Evolutionary conservation across 2,797 vertebrate genomes (phyloP).

Genomic region (Coilia nasus): DNA sequence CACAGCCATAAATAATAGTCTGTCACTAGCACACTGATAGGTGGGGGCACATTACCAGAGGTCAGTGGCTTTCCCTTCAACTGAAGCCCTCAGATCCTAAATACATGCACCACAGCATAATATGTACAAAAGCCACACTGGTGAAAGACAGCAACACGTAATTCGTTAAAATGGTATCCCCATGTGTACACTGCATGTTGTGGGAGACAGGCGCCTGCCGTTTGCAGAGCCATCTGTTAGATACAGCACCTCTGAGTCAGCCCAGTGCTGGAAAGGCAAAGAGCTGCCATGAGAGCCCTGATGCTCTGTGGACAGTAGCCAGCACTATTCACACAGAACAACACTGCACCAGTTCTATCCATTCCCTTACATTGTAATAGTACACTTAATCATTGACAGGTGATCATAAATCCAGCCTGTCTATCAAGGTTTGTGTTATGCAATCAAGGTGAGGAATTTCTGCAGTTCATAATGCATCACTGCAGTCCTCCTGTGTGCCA

Average conservation of each 20-base stretch:
- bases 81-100: neutral
- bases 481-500: neutral
- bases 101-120: neutral
- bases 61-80: neutral
- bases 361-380: neutral
- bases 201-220: neutral
- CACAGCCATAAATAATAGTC: neutral
- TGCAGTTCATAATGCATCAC: neutral
- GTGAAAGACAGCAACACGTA: conserved; percentile 31
- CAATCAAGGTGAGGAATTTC: neutral
- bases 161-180: neutral
- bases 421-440: neutral
- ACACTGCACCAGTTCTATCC: neutral
- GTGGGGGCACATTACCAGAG: neutral
- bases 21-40: neutral
- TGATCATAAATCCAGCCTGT: neutral
- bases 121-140: neutral
- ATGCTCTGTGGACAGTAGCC: neutral
- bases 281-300: neutral
- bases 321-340: neutral
- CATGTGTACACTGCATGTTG: neutral
- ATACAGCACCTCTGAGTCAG: conserved; percentile 4
- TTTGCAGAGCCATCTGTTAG: neutral
- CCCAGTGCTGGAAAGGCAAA: neutral
- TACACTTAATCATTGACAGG: neutral